A percentile compares a stretch with the other conserved stretches of the same genome.
These are phyloP conservation scores for Cettia cetti DNA, from an alignment of 2,113 vertebrate species.

Conservation along the genomic window DNA sequence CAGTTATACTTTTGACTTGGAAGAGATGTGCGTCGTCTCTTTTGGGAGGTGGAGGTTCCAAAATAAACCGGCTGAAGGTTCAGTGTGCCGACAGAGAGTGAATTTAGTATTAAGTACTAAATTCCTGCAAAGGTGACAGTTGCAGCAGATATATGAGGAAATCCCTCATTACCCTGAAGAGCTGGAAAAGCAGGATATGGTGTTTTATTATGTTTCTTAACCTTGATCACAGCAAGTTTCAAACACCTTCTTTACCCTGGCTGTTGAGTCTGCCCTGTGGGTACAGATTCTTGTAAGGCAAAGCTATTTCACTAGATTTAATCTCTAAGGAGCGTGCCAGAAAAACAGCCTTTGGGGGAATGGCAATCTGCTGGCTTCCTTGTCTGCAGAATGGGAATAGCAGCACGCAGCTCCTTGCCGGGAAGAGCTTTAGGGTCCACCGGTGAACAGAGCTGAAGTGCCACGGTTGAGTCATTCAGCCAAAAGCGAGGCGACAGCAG, in stretches of 20 bases:
- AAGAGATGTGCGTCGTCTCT: neutral
- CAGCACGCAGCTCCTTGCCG: neutral
- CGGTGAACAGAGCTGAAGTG: neutral
- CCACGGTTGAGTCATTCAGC: accelerated
- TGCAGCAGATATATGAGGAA: conserved; percentile 44
- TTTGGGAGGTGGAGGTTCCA: neutral
- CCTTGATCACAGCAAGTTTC: conserved; percentile 48
- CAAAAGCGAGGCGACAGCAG: neutral
- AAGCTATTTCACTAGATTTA: conserved; percentile 55
- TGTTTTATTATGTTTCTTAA: conserved; percentile 44
- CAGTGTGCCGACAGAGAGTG: neutral
- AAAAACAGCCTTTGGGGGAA: conserved; percentile 55
- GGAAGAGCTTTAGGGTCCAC: neutral
- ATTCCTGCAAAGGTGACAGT: conserved; percentile 23
- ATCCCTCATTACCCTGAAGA: conserved; percentile 47
- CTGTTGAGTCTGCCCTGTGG: conserved; percentile 51
- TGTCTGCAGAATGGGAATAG: neutral
- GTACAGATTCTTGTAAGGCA: conserved; percentile 47
- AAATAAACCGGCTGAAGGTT: neutral
- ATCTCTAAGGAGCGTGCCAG: conserved; percentile 58
- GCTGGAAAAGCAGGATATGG: conserved; percentile 54
- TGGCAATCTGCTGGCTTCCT: conserved; percentile 18
- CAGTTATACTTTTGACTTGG: neutral
- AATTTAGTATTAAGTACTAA: neutral
- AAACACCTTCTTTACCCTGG: conserved; percentile 7